A percentile compares a stretch with the other conserved stretches of the same genome.
Evolutionary conservation across 1,140 invertebrate genomes (phyloP).

Genomic region (Anthonomus grandis): DNA sequence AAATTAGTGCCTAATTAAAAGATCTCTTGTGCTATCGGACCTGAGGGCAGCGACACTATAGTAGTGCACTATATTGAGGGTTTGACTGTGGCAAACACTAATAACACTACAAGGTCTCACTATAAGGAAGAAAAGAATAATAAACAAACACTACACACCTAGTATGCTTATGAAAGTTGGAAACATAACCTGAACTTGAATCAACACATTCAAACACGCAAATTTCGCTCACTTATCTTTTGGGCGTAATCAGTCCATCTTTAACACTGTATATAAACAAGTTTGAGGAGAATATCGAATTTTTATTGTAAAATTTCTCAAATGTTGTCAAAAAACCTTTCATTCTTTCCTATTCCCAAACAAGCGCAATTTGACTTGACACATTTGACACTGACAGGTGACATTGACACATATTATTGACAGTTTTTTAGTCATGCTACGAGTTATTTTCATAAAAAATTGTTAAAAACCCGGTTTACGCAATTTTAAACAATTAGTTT

Average conservation of each 20-base stretch:
- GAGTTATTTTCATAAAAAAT: too few species aligned
- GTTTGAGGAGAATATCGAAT: conserved; percentile 4
- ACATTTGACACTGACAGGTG: conserved; percentile 1
- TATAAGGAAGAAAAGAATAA: conserved; percentile 13
- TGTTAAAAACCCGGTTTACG: too few species aligned
- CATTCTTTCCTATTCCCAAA: conserved; percentile 17
- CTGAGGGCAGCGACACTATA: too few species aligned
- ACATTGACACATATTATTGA: too few species aligned
- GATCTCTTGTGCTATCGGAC: too few species aligned
- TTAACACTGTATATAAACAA: not conserved
- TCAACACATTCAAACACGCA: conserved; percentile 42
- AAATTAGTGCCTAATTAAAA: too few species aligned
- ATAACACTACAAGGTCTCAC: too few species aligned
- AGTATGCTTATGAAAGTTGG: conserved; percentile 67
- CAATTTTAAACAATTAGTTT: too few species aligned
- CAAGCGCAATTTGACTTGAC: conserved; percentile 9
- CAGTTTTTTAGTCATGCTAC: too few species aligned
- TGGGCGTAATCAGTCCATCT: conserved; percentile 3
- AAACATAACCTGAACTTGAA: conserved; percentile 65
- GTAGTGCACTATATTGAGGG: too few species aligned
- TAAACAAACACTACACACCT: conserved; percentile 54
- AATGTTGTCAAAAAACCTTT: conserved; percentile 29
- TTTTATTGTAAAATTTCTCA: conserved; percentile 10
- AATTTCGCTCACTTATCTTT: conserved; percentile 20
- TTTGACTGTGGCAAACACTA: too few species aligned